Base-by-base conservation (phyloP, 2,888 invertebrate genomes). In the Elaeidobius kamerunicus region DNA sequence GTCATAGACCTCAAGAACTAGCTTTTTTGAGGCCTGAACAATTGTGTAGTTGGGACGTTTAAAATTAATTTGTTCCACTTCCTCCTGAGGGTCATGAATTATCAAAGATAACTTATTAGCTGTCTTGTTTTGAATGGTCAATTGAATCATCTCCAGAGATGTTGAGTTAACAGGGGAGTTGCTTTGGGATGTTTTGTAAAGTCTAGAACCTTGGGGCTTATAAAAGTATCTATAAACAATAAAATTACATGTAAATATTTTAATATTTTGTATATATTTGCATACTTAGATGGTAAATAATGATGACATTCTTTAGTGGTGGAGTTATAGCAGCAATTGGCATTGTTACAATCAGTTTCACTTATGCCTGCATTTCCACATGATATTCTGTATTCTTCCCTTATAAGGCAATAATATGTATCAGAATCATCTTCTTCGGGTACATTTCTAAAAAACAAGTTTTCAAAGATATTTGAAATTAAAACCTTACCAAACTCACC, bases 251-350 rank as follows among this genome's bases (percentile, higher is more conserved):
- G n/a, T n/a, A n/a, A n/a, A n/a, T n/a, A n/a, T n/a, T n/a, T n/a
- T n/a, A 14, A 16, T 15, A 14, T 39, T 19, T 39, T 7, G 23
- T 7, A 39, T 5, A 28, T n/a, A n/a, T n/a, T n/a, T 39, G 49
- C 49, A 32, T 58, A 56, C 58, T 52, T 65, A 6, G 73, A 70
- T 15, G 71, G 72, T 35, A 69, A 49, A 50, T 59, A 66, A 57
- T 73, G 73, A 55, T 64, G 72, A 60, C 73, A 73, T 34, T 52
- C 5, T 12, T 60, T 40, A 1, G 60, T 63, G 2, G 56, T 58
- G 36, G 56, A 54, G 55, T 72, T 68, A 52, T 59, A 73, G 55
- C 72, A 73, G 53, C 72, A 72, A 9, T 57, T 45, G 15, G 67
- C 51, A 1, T 52, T 41, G 6, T 41, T 35, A 55, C 72, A 72